Evolutionary conservation across 1,140 invertebrate species (phyloP), one percentile per base, ranked within the genome.

Genomic region (Stegodyphus dumicola): DNA sequence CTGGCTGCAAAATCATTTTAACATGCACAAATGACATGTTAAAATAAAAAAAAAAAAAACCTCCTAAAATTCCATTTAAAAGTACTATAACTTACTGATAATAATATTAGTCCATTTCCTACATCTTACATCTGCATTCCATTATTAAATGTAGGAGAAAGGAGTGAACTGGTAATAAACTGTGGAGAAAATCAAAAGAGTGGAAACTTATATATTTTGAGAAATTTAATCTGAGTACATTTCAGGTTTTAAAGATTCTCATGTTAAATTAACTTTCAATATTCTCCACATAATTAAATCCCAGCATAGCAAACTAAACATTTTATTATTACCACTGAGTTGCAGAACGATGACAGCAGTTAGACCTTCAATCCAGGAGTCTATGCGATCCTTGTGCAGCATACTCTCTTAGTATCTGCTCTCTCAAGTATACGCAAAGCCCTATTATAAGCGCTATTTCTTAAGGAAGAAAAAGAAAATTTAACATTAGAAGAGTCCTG

Each of bases 121-220:
- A 84, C 71, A 84, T 85, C 83, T 74, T 71, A 86, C 73, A 80
- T 75, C 85, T 75, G 85, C 77, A 69, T 86, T 69, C 77, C 85
- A 70, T 60, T 69, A 80, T 48, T 86, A 79, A 79, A 79, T 65
- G 70, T 77, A 86, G 75, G 17, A 75, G 33, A 51, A 9, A 69
- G 33, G 75, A 86, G 71, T 48, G 77, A 69, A 85, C 76, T 77
- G 83, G 75, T 85, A 78, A 85, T 71, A 77, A 86, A 75, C 77
- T 85, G 85, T 86, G 85, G 85, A 86, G 85, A 86, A 86, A 86
- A 86, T 75, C 85, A 86, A 80, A 86, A 86, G 77, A 86, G 60
- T 69, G 69, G 76, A 80, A 52, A 33, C 71, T 77, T 77, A 67
- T 9, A 53, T 52, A 54, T 52, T 67, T 53, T 66, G 15, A 76